Evolutionary conservation across 92 coral and sea anemone species (phyloP), one percentile per base, ranked within the genome.

Genomic region (Parazoanthus darwini): DNA sequence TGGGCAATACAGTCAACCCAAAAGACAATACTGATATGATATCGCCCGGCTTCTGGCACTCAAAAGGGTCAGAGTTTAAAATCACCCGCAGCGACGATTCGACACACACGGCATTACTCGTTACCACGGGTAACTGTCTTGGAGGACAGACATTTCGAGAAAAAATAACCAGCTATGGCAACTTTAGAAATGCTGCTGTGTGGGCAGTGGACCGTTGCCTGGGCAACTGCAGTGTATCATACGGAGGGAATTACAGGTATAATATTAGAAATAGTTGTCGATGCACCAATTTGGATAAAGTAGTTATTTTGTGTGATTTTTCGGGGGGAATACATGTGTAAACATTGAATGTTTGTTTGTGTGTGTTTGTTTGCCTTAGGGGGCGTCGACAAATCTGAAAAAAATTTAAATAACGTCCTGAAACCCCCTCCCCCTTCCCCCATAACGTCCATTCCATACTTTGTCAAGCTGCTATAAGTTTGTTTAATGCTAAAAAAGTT

Each of bases 31-130:
- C 35, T 4, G 95, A 93, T 91, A 91, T 93, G 95, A 85, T 93
- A 73, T 93, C 95, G 18, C 90, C 89, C n/a, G 93, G 86, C 29
- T 90, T 93, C 75, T 93, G 92, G 95, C 22, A 80, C 39, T 22
- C 66, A 14, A 73, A 48, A 44, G 95, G 88, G 13, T 68, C 74
- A 6, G 93, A 93, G 74, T 74, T 93, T 10, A 93, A 91, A 85
- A 84, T 93, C 59, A 86, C 95, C 33, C 93, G 93, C 38, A 91
- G 88, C 79, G 93, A 93, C 22, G 93, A 91, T 77, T 46, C 56
- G 10, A 66, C 70, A 9, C 93, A 93, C 29, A 91, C 92, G 1
- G 77, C 92, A 37, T 80, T 93, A 56, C 56, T 93, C 37, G 85
- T 77, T 78, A 93, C 95, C 35, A 79, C 50, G 14, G 79, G 50